Evolutionary conservation across 2,797 vertebrate genomes (phyloP).

Genomic region (Acanthiza pusilla): DNA sequence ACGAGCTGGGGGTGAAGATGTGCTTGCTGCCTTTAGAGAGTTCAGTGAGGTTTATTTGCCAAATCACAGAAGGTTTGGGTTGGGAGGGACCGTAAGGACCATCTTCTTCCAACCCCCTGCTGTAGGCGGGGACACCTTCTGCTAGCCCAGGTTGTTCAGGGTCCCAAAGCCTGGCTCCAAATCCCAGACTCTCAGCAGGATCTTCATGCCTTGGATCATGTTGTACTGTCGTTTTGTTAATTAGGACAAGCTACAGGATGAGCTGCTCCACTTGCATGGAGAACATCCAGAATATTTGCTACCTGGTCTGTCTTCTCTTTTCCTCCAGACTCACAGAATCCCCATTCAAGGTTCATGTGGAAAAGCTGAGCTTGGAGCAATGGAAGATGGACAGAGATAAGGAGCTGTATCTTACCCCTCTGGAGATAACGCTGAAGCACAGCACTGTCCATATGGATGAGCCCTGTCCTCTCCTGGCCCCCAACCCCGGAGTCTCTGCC

Average conservation of each 20-base stretch:
- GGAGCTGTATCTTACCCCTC: conserved; percentile 78
- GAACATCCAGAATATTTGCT: neutral
- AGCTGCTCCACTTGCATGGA: neutral
- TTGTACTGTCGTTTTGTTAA: fast-evolving
- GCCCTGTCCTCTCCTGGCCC: conserved; percentile 81
- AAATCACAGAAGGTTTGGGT: neutral
- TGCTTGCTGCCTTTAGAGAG: neutral
- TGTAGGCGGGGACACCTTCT: neutral
- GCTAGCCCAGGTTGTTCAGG: neutral
- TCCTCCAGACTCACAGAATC: conserved; percentile 79
- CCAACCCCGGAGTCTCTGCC: conserved; percentile 81
- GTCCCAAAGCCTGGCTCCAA: neutral
- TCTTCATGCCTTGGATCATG: neutral
- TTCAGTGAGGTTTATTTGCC: neutral
- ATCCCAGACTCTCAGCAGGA: no score
- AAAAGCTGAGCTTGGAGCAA: conserved; percentile 82
- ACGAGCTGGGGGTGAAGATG: neutral
- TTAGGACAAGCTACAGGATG: neutral
- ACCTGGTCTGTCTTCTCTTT: neutral
- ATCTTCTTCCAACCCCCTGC: neutral
- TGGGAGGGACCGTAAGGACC: neutral
- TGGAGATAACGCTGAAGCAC: conserved; percentile 90
- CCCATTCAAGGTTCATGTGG: conserved; percentile 87
- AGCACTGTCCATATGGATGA: conserved; percentile 79
- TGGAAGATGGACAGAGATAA: conserved; percentile 64